These are phyloP conservation scores for Corvus moneduloides DNA, from an alignment of 2,113 vertebrate species.

Conservation along the genomic window DNA sequence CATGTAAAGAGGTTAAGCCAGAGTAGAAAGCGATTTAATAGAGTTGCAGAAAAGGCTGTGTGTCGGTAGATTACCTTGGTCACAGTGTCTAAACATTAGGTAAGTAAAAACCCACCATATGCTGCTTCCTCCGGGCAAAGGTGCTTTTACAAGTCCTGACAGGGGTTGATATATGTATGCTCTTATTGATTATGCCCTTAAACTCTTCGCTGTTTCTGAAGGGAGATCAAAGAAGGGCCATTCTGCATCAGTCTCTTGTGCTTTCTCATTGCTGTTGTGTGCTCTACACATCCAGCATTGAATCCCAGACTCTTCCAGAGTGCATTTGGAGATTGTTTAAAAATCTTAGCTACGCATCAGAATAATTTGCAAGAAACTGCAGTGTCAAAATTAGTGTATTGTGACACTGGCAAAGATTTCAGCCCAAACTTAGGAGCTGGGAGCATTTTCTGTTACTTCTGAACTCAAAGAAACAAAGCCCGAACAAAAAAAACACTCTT, in stretches of 20 bases:
- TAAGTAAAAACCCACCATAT: neutral
- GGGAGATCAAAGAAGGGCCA: neutral
- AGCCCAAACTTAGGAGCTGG: neutral
- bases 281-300: neutral
- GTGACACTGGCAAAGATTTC: neutral
- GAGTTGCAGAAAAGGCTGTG: neutral
- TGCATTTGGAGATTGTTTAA: neutral
- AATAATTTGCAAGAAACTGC: neutral
- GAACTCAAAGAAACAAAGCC: neutral
- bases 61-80: neutral
- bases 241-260: neutral
- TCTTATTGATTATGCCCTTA: neutral
- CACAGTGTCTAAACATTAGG: neutral
- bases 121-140: neutral
- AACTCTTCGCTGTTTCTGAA: neutral
- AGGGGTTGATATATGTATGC: neutral
- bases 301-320: neutral
- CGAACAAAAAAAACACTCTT: neutral
- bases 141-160: neutral
- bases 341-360: neutral
- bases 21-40: neutral
- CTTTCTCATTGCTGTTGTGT: neutral
- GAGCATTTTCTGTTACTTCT: neutral
- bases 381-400: neutral
- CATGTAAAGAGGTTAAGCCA: neutral